Conservation (phyloP, 2,888 invertebrate species). For the Eupithecia dodoneata region DNA sequence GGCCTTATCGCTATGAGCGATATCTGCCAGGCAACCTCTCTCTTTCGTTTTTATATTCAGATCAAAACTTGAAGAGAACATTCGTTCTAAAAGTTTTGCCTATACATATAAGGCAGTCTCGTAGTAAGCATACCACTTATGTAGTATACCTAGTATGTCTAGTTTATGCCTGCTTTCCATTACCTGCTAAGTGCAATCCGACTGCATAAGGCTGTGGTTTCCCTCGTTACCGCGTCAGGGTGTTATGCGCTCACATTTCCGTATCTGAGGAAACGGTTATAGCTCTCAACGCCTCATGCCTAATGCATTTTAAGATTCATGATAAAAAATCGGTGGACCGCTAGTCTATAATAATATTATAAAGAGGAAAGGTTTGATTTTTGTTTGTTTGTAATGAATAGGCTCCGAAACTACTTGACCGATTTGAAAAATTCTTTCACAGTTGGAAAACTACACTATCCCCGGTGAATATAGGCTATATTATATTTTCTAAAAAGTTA, state of each 20-base stretch:
- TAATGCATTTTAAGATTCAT: not conserved
- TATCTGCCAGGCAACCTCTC: too few relatives aligned
- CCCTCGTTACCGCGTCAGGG: conserved; percentile 2
- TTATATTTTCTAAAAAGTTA: too few relatives aligned
- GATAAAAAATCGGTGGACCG: not conserved
- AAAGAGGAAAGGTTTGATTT: too few relatives aligned
- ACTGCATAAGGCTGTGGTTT: conserved; percentile 31
- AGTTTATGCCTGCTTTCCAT: conserved; percentile 32
- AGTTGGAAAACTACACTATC: too few relatives aligned
- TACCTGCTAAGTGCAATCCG: conserved; percentile 42
- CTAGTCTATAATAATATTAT: too few relatives aligned
- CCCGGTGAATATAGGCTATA: too few relatives aligned
- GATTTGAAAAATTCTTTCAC: too few relatives aligned
- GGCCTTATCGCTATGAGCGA: too few relatives aligned
- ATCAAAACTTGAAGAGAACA: not conserved
- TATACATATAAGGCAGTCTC: not conserved
- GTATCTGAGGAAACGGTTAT: conserved; percentile 6
- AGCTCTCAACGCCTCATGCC: not conserved
- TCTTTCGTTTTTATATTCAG: not conserved
- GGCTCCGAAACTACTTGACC: too few relatives aligned
- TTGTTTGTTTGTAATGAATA: too few relatives aligned
- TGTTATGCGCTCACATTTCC: conserved; percentile 2
- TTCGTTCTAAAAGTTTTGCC: not conserved
- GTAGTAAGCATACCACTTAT: not conserved
- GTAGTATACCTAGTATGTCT: not conserved